A percentile compares a stretch with the other conserved stretches of the same genome.
Evolutionary conservation across 2,113 vertebrate genomes (phyloP).

Genomic region (Gopherus flavomarginatus): DNA sequence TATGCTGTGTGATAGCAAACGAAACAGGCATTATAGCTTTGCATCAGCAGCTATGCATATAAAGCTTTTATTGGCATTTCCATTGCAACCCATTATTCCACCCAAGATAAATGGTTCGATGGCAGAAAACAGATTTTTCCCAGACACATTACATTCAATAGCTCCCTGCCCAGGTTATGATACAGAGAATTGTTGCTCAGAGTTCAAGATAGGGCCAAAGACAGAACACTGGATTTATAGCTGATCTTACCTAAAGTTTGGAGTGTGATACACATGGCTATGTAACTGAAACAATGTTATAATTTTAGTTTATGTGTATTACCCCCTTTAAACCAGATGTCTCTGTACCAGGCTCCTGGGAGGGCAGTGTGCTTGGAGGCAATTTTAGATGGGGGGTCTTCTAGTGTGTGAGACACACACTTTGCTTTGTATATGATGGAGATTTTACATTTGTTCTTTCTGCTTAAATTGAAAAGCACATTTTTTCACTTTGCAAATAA

Average conservation of each 20-base stretch:
- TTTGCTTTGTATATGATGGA: too few relatives aligned
- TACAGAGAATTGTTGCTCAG: background rate
- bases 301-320: background rate
- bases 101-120: background rate
- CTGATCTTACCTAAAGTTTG: fast-evolving
- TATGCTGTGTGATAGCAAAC: conserved; percentile 32
- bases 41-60: conserved; percentile 47
- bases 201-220: background rate
- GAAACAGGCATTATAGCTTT: conserved; percentile 53
- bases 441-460: too few relatives aligned
- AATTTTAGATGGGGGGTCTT: too few relatives aligned
- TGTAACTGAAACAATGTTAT: fast-evolving
- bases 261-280: fast-evolving
- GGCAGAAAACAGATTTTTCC: background rate
- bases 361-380: too few relatives aligned
- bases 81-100: conserved; percentile 18
- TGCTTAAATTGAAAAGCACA: too few relatives aligned
- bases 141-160: conserved; percentile 3
- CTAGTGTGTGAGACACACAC: too few relatives aligned
- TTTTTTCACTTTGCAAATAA: too few relatives aligned
- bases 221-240: background rate
- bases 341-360: too few relatives aligned
- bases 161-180: background rate
- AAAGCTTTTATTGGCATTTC: conserved; percentile 65
- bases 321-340: background rate